Evolutionary conservation across 2,888 invertebrate genomes (phyloP).

Genomic region (Melipona bicolor): DNA sequence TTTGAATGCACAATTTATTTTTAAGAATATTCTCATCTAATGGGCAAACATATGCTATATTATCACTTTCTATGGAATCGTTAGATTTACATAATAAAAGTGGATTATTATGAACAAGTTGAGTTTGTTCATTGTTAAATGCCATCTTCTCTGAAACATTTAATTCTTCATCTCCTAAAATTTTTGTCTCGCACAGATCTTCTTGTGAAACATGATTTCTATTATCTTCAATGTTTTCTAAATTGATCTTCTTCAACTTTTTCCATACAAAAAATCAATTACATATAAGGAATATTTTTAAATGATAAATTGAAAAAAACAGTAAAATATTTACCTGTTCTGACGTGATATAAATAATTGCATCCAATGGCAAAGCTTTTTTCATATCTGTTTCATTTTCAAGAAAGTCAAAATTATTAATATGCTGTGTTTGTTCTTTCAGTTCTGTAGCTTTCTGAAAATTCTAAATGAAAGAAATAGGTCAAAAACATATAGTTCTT

Average conservation of each 20-base stretch:
- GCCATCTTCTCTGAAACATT: constrained; percentile 65
- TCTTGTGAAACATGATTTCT: constrained; percentile 64
- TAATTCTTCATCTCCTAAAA: constrained; percentile 53
- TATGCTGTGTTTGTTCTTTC: constrained; percentile 58
- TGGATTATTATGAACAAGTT: constrained; percentile 21
- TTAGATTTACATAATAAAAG: constrained; percentile 34
- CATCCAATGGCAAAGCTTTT: constrained; percentile 63
- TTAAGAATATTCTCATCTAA: constrained; percentile 46
- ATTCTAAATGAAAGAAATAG: constrained; percentile 41
- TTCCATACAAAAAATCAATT: constrained; percentile 32
- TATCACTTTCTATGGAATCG: constrained; percentile 27
- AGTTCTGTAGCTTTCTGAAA: constrained; percentile 65
- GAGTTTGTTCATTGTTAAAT: constrained; percentile 62
- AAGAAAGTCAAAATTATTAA: constrained; percentile 39
- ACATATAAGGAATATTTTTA: neutral
- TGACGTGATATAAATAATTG: constrained; percentile 70
- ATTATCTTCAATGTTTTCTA: constrained; percentile 69
- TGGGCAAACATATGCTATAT: constrained; percentile 33
- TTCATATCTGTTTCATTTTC: constrained; percentile 33
- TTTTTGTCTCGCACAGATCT: constrained; percentile 53
- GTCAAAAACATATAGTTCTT: neutral
- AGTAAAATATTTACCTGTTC: constrained; percentile 69
- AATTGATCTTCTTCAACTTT: constrained; percentile 70
- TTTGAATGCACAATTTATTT: constrained; percentile 32
- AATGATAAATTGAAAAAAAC: neutral